Conservation (phyloP, 2,113 vertebrate species). For the Talpa occidentalis region DNA sequence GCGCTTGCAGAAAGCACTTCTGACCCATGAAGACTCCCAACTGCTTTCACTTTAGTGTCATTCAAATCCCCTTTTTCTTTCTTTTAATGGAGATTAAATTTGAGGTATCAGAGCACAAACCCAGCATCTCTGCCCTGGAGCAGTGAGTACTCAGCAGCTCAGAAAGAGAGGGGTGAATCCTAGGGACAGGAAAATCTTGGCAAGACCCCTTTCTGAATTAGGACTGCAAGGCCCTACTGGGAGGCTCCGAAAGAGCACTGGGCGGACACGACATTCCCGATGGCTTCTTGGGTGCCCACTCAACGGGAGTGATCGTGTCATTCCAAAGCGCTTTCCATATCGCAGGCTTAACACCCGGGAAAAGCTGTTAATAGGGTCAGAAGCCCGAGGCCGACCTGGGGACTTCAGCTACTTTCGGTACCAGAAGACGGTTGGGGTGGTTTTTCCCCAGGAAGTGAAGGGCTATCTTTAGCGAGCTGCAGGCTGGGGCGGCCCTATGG, state of each 20-base stretch:
- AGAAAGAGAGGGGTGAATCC: neutral
- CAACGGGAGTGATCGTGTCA: constrained; percentile 99
- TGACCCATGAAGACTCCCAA: neutral
- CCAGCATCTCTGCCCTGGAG: neutral
- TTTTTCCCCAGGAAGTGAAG: constrained; percentile 79
- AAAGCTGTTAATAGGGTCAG: neutral
- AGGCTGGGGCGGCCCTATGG: constrained; percentile 27
- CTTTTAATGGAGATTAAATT: neutral
- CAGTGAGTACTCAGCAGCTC: neutral
- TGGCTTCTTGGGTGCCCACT: constrained; percentile 90
- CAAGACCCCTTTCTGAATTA: neutral
- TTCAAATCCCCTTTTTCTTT: neutral
- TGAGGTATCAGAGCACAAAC: neutral
- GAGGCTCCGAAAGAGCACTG: constrained; percentile 89
- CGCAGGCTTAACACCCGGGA: neutral
- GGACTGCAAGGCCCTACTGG: neutral
- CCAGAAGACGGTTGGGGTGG: constrained; percentile 21
- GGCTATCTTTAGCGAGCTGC: constrained; percentile 74
- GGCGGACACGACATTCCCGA: constrained; percentile 98
- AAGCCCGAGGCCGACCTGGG: neutral
- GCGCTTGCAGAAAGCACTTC: neutral
- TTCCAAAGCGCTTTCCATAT: constrained; percentile 91
- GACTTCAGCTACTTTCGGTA: neutral
- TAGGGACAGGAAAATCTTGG: neutral
- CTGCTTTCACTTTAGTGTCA: neutral